phyloP scores from a whole-genome alignment of 2,113 vertebrate species.

The Sylvietta virens region DNA sequence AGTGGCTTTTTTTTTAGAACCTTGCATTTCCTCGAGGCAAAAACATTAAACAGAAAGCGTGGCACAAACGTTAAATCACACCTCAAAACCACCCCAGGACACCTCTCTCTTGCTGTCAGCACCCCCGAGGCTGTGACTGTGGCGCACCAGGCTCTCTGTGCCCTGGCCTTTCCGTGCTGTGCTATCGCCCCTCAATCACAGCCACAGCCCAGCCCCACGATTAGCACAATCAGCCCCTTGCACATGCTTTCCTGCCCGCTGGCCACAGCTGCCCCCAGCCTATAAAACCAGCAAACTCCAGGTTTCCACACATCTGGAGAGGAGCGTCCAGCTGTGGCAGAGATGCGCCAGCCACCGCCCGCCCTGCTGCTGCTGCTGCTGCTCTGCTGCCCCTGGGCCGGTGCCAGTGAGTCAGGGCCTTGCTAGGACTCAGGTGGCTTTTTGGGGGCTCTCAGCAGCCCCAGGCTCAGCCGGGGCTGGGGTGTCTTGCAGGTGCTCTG shows the following conservation, averaged over 20 bases:
- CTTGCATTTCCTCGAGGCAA: not conserved
- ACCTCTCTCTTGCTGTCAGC: not conserved
- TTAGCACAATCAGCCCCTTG: not conserved
- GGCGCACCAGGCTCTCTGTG: accelerated
- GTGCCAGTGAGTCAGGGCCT: not conserved
- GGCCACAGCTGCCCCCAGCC: not conserved
- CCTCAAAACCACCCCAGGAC: not conserved
- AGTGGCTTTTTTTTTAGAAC: not conserved
- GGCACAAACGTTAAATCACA: not conserved
- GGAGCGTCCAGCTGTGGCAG: accelerated
- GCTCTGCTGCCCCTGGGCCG: not conserved
- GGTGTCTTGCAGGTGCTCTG: not conserved
- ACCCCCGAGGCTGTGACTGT: not conserved
- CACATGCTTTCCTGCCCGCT: conserved; percentile 1
- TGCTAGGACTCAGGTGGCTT: accelerated
- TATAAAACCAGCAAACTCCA: not conserved
- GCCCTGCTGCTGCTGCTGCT: conserved; percentile 19
- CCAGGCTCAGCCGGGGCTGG: accelerated
- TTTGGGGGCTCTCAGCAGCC: not conserved
- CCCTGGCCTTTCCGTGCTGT: not conserved
- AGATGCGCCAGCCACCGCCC: not conserved
- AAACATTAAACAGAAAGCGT: not conserved
- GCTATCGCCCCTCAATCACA: not conserved
- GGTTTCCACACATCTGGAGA: too few species aligned
- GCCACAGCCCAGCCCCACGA: too few species aligned